Evolutionary conservation across 2,797 vertebrate species (phyloP), one percentile per base, ranked within the genome.

Genomic region (Sarcophilus harrisii): DNA sequence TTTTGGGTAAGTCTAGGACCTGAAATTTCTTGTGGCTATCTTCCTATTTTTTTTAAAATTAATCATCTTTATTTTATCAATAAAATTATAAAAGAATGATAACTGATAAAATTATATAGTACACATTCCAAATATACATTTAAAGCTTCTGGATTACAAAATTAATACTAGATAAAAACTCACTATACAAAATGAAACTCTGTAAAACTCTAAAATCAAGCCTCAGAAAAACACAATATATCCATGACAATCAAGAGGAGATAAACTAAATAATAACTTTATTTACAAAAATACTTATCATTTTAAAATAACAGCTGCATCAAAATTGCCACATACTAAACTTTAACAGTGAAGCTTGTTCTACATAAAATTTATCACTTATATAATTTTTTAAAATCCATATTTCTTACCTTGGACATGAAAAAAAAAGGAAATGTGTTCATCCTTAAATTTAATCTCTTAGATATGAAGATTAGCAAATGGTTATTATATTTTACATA

Each of bases 391-490:
- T 95, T 58, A 95, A 96, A 92, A 87, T 92, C 57, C 0, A 91
- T 8, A 95, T 73, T 96, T 62, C 3, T 95, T 49, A 58, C 52
- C 66, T 45, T 93, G 55, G 89, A 91, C 90, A 95, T 94, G 4
- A 45, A 94, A 59, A 95, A 91, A 91, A 92, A 59, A 95, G 93
- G 87, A n/a, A 66, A 66, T 66, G 92, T 81, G 21, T 1, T 93
- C 87, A 91, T 95, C n/a, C 62, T 57, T 93, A 57, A 95, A 93
- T 91, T 94, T 96, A 49, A 55, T 87, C 57, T 55, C 81, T 91
- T 92, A 57, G 58, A 59, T 93, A 14, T 95, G 91, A 87, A 1
- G 89, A 57, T 73, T 94, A 91, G 49, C 92, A 93, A 49, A 73
- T 58, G 93, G 49, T 45, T 96, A 16, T 58, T 54, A 93, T 66